Evolutionary conservation across 2,113 vertebrate species (phyloP), one percentile per base, ranked within the genome.

Genomic region (Ceyx margarethae): DNA sequence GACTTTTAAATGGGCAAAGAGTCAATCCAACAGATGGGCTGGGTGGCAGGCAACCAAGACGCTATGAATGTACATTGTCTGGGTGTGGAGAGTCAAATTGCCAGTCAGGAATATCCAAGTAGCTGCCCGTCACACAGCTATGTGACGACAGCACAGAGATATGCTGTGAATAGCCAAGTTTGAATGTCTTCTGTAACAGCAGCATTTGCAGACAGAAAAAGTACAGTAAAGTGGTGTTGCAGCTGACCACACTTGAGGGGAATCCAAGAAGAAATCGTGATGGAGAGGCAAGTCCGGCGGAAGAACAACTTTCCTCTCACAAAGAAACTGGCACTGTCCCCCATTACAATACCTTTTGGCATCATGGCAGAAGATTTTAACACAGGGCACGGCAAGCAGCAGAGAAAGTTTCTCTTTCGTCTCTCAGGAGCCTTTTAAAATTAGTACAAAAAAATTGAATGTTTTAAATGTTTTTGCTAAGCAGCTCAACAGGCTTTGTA

Each of bases 51-150:
- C 85, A 82, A 95, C 91, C 95, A 95, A 94, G 72, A 66, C 5
- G 4, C 81, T 93, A 90, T 91, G 95, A 96, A 94, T 93, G 93
- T 94, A 82, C 89, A 83, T 94, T 95, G 89, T 96, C 94, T 95
- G 91, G 80, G 76, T 84, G 85, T 62, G 57, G 85, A 87, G 87
- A 96, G 83, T 91, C 91, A 89, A 94, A 86, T 9, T 89, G 85
- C 58, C 85, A 95, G 92, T 84, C 74, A 87, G 88, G 74, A 92
- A 91, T 90, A 91, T 94, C 90, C 90, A 95, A 91, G 81, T 92
- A 82, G 90, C 56, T 93, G 91, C 91, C 94, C 57, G 26, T 92
- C 92, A 91, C 57, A 85, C 51, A 68, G 77, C 71, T n/a, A 54
- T 45, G 77, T 94, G 94, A 91, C 73, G 10, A 91, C 87, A 88